Evolutionary conservation across 2,888 invertebrate genomes (phyloP).

Genomic region (Dromius quadrimaculatus): DNA sequence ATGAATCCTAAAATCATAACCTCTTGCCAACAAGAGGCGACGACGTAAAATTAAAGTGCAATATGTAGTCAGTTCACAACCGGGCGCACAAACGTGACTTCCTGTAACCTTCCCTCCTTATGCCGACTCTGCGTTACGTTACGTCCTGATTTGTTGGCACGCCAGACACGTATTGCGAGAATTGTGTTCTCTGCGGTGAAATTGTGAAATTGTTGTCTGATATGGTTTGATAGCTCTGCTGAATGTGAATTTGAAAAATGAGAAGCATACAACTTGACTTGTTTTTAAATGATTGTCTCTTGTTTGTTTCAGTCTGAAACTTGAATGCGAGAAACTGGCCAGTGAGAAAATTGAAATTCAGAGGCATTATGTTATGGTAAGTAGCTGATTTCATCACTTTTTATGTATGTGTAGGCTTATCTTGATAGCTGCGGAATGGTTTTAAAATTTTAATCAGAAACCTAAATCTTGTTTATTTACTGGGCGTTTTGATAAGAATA

Average conservation of each 20-base stretch:
- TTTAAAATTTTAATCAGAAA: slow-evolving; percentile 28
- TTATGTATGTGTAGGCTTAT: slow-evolving; percentile 26
- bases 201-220: slow-evolving; percentile 39
- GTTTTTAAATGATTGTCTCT: slow-evolving; percentile 21
- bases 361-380: slow-evolving; percentile 89
- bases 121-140: neutral
- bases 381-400: slow-evolving; percentile 60
- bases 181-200: slow-evolving; percentile 40
- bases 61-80: slow-evolving; percentile 44
- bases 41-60: slow-evolving; percentile 46
- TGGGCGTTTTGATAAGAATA: slow-evolving; percentile 13
- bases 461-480: slow-evolving; percentile 27
- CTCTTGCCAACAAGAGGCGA: slow-evolving; percentile 30
- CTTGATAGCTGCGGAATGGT: slow-evolving; percentile 22
- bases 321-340: slow-evolving; percentile 88
- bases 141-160: neutral
- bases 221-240: slow-evolving; percentile 28
- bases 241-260: slow-evolving; percentile 36
- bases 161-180: slow-evolving; percentile 19
- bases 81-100: slow-evolving; percentile 31
- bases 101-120: slow-evolving; percentile 25
- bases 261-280: slow-evolving; percentile 16
- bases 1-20: slow-evolving; percentile 23
- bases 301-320: slow-evolving; percentile 76
- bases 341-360: slow-evolving; percentile 91